phyloP scores from a whole-genome alignment of 2,888 invertebrate genomes.

The Oscheius sp. region DNA sequence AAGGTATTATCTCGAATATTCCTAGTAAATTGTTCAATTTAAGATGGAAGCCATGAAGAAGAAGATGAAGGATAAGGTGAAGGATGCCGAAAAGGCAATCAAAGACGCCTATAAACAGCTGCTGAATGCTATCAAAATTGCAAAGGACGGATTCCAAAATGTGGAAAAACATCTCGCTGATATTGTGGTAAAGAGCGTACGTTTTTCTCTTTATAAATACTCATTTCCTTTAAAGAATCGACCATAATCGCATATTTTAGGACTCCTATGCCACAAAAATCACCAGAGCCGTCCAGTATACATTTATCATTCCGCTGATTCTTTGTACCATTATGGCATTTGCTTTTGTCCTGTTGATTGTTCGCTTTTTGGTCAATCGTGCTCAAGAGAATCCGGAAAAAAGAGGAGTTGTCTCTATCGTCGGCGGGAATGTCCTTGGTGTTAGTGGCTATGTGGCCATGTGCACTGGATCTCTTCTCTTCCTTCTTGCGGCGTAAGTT shows the following conservation, averaged over 20 bases:
- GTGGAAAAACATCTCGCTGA: background rate
- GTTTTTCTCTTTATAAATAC: background rate
- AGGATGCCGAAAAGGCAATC: background rate
- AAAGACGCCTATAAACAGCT: background rate
- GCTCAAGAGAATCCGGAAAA: background rate
- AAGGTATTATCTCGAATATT: too few relatives aligned
- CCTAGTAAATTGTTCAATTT: background rate
- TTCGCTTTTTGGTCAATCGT: background rate
- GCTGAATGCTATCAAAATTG: background rate
- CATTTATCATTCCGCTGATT: background rate
- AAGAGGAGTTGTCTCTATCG: background rate
- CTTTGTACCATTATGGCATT: background rate
- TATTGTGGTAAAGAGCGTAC: background rate
- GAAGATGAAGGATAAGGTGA: background rate
- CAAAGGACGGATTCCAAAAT: background rate
- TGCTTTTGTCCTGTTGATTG: background rate
- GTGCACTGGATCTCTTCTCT: conserved; percentile 5
- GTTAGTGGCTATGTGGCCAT: conserved; percentile 19
- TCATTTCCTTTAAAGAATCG: background rate
- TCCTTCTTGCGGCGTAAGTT: conserved; percentile 9
- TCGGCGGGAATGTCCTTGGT: conserved; percentile 4
- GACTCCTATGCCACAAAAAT: background rate
- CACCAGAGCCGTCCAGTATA: background rate
- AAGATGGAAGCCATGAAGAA: background rate
- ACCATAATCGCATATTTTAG: background rate